Evolutionary conservation across 92 coral and sea anemone species (phyloP).

Genomic region (Parazoanthus darwini): DNA sequence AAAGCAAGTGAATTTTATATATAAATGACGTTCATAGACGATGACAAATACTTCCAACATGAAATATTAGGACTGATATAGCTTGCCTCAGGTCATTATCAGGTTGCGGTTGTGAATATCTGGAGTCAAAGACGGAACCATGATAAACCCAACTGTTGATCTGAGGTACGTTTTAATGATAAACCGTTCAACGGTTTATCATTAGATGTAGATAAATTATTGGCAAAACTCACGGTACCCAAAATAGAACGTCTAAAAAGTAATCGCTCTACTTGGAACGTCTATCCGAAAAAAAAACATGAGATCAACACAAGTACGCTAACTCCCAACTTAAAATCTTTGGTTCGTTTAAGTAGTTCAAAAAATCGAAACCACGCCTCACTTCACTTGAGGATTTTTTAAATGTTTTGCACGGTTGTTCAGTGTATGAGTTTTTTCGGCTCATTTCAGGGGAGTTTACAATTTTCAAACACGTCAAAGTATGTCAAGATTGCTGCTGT

Average conservation of each 20-base stretch:
- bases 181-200: no score
- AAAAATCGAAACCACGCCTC: not conserved
- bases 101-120: not conserved
- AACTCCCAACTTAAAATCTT: no score
- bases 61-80: not conserved
- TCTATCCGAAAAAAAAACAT: no score
- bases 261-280: no score
- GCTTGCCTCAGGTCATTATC: not conserved
- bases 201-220: no score
- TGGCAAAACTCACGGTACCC: not conserved
- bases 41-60: not conserved
- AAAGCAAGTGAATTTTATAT: not conserved
- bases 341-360: no score
- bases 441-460: not conserved
- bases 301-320: no score
- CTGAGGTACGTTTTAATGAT: not conserved
- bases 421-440: not conserved
- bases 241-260: no score
- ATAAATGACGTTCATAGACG: not conserved
- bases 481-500: not conserved
- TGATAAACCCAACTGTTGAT: not conserved
- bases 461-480: not conserved
- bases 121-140: not conserved
- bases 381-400: not conserved
- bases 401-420: not conserved